These are phyloP conservation scores for Ochlodes sylvanus DNA, from an alignment of 2,888 invertebrate genomes.

Conservation along the genomic window DNA sequence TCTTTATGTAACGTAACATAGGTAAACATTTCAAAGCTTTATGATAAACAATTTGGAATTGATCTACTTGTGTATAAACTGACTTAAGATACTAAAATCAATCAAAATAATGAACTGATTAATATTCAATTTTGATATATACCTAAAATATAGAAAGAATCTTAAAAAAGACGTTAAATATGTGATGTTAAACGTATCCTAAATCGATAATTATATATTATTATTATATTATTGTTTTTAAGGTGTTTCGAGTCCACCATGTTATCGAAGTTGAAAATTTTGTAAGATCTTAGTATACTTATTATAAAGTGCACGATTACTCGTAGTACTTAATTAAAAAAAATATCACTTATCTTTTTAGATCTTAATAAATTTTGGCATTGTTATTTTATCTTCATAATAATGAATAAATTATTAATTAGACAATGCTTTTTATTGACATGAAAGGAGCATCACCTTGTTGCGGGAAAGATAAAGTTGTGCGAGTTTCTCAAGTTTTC, in stretches of 20 bases:
- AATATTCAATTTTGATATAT: slow-evolving; percentile 11
- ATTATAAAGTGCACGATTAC: not conserved
- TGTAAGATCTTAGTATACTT: not conserved
- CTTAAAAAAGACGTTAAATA: not conserved
- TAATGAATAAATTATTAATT: slow-evolving; percentile 24
- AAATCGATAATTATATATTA: not conserved
- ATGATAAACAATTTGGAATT: slow-evolving; percentile 26
- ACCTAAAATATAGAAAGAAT: not conserved
- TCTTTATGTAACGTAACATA: not conserved
- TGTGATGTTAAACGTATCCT: slow-evolving; percentile 9
- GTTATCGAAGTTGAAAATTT: not conserved
- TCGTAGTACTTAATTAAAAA: not conserved
- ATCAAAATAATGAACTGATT: slow-evolving; percentile 33
- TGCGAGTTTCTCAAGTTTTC: slow-evolving; percentile 57
- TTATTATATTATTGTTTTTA: not conserved
- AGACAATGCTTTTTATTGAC: slow-evolving; percentile 18
- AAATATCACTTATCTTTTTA: slow-evolving; percentile 5
- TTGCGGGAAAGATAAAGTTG: slow-evolving; percentile 50
- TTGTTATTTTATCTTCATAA: slow-evolving; percentile 17
- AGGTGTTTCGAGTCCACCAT: not conserved
- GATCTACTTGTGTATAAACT: slow-evolving; percentile 29
- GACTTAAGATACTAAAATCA: slow-evolving; percentile 2
- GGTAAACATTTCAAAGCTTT: slow-evolving; percentile 5
- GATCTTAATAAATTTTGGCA: slow-evolving; percentile 16
- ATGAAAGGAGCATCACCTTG: not conserved